phyloP scores from a whole-genome alignment of 2,888 invertebrate genomes.

The Hanleya hanleyi region DNA sequence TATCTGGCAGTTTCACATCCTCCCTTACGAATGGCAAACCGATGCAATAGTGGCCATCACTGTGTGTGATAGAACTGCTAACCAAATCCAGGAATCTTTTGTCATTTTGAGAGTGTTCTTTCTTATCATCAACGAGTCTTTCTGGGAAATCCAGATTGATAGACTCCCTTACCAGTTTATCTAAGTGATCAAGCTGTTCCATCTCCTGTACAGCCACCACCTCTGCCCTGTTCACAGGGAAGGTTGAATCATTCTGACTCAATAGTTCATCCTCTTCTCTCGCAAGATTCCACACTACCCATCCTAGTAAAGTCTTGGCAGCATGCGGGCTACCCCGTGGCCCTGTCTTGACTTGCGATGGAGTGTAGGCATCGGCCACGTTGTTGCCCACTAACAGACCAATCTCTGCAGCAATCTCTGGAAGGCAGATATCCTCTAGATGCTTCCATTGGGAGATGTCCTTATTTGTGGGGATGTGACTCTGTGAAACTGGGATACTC shows the following conservation, averaged over 20 bases:
- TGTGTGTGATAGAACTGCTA: slow-evolving; percentile 4
- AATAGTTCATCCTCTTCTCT: too few relatives aligned
- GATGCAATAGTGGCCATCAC: slow-evolving; percentile 24
- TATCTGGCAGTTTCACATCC: slow-evolving; percentile 14
- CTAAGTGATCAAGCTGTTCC: slow-evolving; percentile 12
- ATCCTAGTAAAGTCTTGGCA: slow-evolving; percentile 17
- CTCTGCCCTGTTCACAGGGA: slow-evolving; percentile 14
- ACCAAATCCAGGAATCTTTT: slow-evolving; percentile 21
- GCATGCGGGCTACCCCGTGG: slow-evolving; percentile 28
- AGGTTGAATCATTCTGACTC: too few relatives aligned
- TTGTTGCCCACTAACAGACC: slow-evolving; percentile 18
- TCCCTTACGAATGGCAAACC: slow-evolving; percentile 19
- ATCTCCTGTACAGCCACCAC: not conserved
- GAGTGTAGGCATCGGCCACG: slow-evolving; percentile 26
- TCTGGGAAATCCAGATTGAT: slow-evolving; percentile 34
- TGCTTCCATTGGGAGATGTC: slow-evolving; percentile 31
- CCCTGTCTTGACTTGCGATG: slow-evolving; percentile 15
- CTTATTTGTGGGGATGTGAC: slow-evolving; percentile 25
- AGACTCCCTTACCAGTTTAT: slow-evolving; percentile 8
- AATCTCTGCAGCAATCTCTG: slow-evolving; percentile 20
- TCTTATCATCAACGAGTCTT: slow-evolving; percentile 21
- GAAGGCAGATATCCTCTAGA: slow-evolving; percentile 21
- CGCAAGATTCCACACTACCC: slow-evolving; percentile 21
- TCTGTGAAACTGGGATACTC: slow-evolving; percentile 24
- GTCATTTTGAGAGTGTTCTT: slow-evolving; percentile 26